Evolutionary conservation across 1,140 invertebrate genomes (phyloP), one percentile per base, ranked within the genome.

Genomic region (Aphaenogaster ashmeadi): DNA sequence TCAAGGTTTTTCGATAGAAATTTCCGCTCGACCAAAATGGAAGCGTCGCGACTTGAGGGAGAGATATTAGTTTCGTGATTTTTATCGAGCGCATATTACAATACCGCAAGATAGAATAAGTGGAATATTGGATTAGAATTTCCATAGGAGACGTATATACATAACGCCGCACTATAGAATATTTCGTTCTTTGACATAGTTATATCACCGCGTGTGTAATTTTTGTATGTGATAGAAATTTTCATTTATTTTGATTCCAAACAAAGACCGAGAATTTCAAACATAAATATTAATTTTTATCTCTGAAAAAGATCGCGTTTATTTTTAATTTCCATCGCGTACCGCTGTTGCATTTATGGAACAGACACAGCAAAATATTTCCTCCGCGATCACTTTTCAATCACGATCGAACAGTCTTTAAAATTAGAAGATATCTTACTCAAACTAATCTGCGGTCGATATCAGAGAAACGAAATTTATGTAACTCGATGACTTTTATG

Each of bases 231-330:
- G 66, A 72, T 69, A 69, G 27, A 80, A 79, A 66, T 79, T 75
- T 79, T 75, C 18, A 21, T 56, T 66, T 66, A 52, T 44, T 54
- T 41, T 13, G 1, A 3, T 56, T 72, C 41, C 50, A 21, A 71
- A 71, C 66, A 56, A 79, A 66, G 27, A 33, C 15, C 41, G 75
- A 78, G 58, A 47, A 66, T 66, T 79, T 66, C 44, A 13, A 64
- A 66, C 15, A 44, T 79, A 79, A 79, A 79, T 66, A 66, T 66
- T 66, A 47, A 79, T 79, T 64, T 79, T 5, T 27, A 36, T 66
- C 11, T 66, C 11, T 66, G 11, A 58, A 66, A 44, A 64, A 36
- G 15, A 13, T 27, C 27, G 41, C 41, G 18, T 79, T 79, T 66
- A 38, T 79, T 79, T 79, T 11, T 15, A 56, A 78, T 78, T 66